These are phyloP conservation scores for Temnopleurus reevesii DNA, from an alignment of 53 echinoderm and acorn worm species.

Conservation along the genomic window DNA sequence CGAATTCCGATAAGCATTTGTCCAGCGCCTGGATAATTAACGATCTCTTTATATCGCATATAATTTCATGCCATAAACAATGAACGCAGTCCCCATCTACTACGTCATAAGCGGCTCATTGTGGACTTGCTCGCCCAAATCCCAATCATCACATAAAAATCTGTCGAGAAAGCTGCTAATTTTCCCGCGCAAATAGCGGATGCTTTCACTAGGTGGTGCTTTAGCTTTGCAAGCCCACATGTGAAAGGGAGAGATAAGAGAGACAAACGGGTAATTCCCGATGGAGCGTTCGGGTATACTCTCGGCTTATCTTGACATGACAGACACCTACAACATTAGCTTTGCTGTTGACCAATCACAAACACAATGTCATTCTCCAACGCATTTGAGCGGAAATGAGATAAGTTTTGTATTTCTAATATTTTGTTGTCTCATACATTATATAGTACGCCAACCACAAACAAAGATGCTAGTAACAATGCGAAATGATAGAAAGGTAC, in stretches of 20 bases:
- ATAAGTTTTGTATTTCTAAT: not conserved
- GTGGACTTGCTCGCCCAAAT: not conserved
- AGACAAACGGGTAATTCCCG: not conserved
- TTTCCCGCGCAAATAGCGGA: conserved; percentile 20
- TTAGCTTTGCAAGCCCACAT: not conserved
- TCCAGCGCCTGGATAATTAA: not conserved
- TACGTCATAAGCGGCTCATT: conserved; percentile 26
- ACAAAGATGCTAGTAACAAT: no score
- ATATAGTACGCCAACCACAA: not conserved
- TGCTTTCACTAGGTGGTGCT: not conserved
- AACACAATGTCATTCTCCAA: not conserved
- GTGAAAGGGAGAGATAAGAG: conserved; percentile 17
- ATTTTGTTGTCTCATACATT: not conserved
- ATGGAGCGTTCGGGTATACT: not conserved
- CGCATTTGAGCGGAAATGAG: conserved; percentile 1
- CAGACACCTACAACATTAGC: not conserved
- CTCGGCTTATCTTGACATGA: not conserved
- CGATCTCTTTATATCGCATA: not conserved
- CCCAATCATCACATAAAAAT: not conserved
- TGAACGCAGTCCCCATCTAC: conserved; percentile 19
- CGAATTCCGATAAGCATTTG: conserved; percentile 38
- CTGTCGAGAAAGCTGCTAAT: not conserved
- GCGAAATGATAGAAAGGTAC: no score
- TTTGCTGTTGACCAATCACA: conserved; percentile 3
- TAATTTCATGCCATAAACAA: conserved; percentile 16